Percentiles rank a stretch among this genome's conserved stretches.
Conservation (phyloP, 1,140 invertebrate species). For the Monomorium pharaonis region DNA sequence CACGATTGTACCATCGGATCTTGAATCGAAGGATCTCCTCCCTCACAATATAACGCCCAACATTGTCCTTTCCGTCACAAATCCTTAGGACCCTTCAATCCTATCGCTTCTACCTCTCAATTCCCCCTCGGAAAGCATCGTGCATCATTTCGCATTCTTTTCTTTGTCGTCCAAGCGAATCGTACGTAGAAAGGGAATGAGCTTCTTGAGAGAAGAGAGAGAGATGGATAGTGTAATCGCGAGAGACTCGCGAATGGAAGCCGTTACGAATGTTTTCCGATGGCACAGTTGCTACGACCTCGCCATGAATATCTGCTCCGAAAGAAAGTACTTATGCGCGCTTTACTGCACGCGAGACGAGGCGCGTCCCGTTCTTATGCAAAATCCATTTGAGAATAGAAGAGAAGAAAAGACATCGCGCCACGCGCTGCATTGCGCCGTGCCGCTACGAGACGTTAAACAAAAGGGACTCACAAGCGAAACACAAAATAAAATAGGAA, state of each 20-base stretch:
- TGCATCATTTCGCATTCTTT: conserved; percentile 60
- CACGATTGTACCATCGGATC: neutral
- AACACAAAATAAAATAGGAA: conserved; percentile 43
- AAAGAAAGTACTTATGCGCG: conserved; percentile 33
- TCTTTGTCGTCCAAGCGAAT: conserved; percentile 31
- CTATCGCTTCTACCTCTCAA: neutral
- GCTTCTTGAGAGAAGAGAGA: conserved; percentile 12
- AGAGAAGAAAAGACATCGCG: conserved; percentile 11
- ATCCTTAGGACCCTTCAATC: conserved; percentile 35
- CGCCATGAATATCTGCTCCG: conserved; percentile 41
- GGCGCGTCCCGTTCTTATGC: conserved; percentile 32
- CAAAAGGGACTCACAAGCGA: conserved; percentile 43
- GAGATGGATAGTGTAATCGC: conserved; percentile 40
- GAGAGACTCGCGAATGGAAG: conserved; percentile 51
- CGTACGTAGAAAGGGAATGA: conserved; percentile 19
- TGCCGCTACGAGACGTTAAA: conserved; percentile 43
- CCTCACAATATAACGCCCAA: conserved; percentile 44
- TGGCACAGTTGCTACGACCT: conserved; percentile 24
- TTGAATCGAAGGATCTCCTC: conserved; percentile 45
- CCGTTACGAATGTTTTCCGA: conserved; percentile 59
- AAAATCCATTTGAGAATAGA: conserved; percentile 54
- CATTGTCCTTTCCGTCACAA: conserved; percentile 48
- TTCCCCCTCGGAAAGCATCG: conserved; percentile 9
- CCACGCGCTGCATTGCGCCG: neutral
- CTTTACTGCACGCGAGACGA: conserved; percentile 52